Evolutionary conservation across 2,797 vertebrate genomes (phyloP).

Genomic region (Siniperca obscura): DNA sequence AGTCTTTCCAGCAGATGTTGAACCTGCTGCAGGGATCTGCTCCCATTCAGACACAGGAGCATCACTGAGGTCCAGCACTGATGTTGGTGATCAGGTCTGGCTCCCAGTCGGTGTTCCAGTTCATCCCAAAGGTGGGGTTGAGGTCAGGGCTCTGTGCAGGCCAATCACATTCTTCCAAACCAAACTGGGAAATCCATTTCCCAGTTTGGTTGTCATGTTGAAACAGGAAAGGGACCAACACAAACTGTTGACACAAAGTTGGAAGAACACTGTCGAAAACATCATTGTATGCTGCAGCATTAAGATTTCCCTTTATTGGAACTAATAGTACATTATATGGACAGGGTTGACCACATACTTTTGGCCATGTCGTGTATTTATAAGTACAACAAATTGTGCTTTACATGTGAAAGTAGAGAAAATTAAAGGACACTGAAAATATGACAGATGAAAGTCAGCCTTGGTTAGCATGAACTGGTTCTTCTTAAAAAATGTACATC

Average conservation of each 20-base stretch:
- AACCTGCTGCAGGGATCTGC: no score
- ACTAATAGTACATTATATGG: no score
- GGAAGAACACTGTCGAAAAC: no score
- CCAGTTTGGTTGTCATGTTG: background rate
- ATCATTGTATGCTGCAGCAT: background rate
- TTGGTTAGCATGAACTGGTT: no score
- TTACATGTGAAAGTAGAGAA: background rate
- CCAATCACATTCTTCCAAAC: background rate
- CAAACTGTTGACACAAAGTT: no score
- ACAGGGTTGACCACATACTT: background rate
- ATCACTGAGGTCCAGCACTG: no score
- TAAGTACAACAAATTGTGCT: background rate
- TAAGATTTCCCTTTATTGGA: background rate
- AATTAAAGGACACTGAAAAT: background rate
- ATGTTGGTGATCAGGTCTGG: no score
- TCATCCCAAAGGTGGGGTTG: no score
- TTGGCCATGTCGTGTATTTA: background rate
- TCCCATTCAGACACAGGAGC: no score
- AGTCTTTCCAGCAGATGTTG: no score
- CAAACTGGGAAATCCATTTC: background rate
- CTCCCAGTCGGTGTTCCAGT: no score
- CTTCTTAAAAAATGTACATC: no score
- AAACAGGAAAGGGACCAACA: background rate
- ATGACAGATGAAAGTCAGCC: background rate
- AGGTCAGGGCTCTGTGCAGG: background rate